Evolutionary conservation across 2,888 invertebrate genomes (phyloP), one percentile per base, ranked within the genome.

Genomic region (Nomada flava): DNA sequence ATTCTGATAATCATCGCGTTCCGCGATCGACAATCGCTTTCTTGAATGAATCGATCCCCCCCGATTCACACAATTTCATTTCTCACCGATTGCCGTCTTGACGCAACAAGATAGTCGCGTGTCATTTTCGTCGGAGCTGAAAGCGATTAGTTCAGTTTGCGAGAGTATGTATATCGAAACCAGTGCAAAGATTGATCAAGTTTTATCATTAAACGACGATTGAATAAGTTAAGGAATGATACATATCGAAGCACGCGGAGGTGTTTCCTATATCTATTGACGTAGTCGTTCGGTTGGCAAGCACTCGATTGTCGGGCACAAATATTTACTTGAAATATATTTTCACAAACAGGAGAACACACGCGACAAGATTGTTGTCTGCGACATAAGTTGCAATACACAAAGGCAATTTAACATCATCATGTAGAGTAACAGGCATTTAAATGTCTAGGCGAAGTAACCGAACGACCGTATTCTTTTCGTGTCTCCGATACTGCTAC

Each of bases 191-290:
- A 75, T 70, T 55, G 65, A 63, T 60, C 73, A 77, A 29, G 71
- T 75, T 74, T 82, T 72, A 71, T 68, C 74, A 71, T 82, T 70
- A 77, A 36, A 60, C 23, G 63, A 76, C 50, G 83, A 71, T 84
- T 82, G 65, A 68, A 62, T 73, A 85, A 85, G 75, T 80, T 88
- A 88, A 87, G 83, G 85, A 89, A 90, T 84, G 73, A 89, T 90
- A 90, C 90, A 90, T 90, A 90, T 90, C 90, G 90, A 88, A 76
- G 79, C 74, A 86, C 79, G 76, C 76, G 77, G 76, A 69, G 76
- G 81, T 83, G 78, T 80, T 77, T 76, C 83, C 76, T 53, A 62
- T 70, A 26, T 80, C 62, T 52, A 65, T 63, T 53, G 62, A 77
- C 50, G 20, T 71, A 52, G 72, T 62, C 71, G 74, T 67, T 79